These are phyloP conservation scores for Fragariocoptes setiger DNA, from an alignment of 1,140 invertebrate species.

Conservation along the genomic window DNA sequence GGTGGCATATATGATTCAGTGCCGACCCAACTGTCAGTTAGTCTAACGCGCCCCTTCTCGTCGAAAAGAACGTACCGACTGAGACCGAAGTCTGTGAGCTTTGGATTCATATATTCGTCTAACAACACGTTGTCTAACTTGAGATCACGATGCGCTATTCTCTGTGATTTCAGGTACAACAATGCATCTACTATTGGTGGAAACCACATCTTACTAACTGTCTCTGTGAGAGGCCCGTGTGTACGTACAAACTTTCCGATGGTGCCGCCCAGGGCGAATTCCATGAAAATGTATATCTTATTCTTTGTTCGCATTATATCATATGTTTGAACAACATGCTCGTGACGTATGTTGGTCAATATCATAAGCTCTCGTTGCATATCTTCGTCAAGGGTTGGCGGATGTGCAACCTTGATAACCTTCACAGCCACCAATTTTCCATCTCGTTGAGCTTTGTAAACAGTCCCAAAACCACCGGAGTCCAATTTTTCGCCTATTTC, in stretches of 20 bases:
- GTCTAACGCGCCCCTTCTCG: conserved; percentile 1
- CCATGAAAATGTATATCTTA: conserved; percentile 9
- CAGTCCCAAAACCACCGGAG: conserved; percentile 5
- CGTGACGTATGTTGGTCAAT: conserved; percentile 1
- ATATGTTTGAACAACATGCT: not conserved
- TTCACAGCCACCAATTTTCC: conserved; percentile 3
- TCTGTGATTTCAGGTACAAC: conserved; percentile 1
- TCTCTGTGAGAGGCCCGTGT: conserved; percentile 5
- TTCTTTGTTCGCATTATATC: conserved; percentile 6
- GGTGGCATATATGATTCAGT: conserved; percentile 6
- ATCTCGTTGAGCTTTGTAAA: conserved; percentile 6
- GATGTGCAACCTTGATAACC: conserved; percentile 3
- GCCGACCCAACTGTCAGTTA: conserved; percentile 8
- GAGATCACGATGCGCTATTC: conserved; percentile 6
- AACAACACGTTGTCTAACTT: conserved; percentile 6
- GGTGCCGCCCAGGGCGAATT: conserved; percentile 5
- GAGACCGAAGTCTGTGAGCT: conserved; percentile 7
- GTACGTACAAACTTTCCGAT: conserved; percentile 3
- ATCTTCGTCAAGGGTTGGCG: conserved; percentile 5
- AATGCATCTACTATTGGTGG: conserved; percentile 3
- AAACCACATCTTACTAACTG: conserved; percentile 4
- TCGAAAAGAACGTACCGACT: conserved; percentile 6
- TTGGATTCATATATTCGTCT: conserved; percentile 5
- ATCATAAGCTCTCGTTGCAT: conserved; percentile 7
- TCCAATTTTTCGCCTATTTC: conserved; percentile 3